Evolutionary conservation across 2,113 vertebrate species (phyloP), one percentile per base, ranked within the genome.

Genomic region (Lichenostomus cassidix): DNA sequence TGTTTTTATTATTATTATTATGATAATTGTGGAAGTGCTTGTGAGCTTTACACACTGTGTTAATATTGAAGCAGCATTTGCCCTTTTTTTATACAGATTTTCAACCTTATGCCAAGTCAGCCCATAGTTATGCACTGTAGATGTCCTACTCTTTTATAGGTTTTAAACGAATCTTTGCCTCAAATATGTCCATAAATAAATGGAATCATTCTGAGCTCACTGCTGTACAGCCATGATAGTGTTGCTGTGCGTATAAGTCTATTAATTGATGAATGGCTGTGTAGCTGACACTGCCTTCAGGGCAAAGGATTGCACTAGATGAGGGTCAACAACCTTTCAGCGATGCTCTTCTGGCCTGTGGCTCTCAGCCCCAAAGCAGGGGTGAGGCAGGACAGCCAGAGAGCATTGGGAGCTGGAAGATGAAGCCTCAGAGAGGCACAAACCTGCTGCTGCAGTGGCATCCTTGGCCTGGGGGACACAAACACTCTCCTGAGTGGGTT

Each of bases 201-300:
- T 75, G 68, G 89, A 69, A 78, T 85, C 46, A 67, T 59, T 67
- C 63, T 39, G 50, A 95, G 21, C 33, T 47, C 56, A 46, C 22
- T 94, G 63, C 74, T 91, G 94, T 69, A 50, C 42, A 81, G 59
- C 24, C 69, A 67, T 13, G 87, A 95, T 92, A 95, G 67, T 63
- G 75, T 35, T 69, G 31, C 53, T 62, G 37, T 50, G 41, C 28
- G 25, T 58, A 20, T 87, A 87, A 94, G 41, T 92, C 92, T 58
- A 46, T 89, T 95, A 89, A 73, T 46, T 44, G 69, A 9, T 55
- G 63, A 94, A 93, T 52, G 60, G 71, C 23, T 70, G 59, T 42
- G 31, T 58, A 60, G 59, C 59, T 83, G 88, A 74, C 56, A 31
- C 52, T 93, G 90, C 94, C 94, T 83, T 88, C 71, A 65, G 90